A percentile compares a stretch with the other conserved stretches of the same genome.
Conservation (phyloP, 2,113 vertebrate genomes). For the Copsychus sechellarum region DNA sequence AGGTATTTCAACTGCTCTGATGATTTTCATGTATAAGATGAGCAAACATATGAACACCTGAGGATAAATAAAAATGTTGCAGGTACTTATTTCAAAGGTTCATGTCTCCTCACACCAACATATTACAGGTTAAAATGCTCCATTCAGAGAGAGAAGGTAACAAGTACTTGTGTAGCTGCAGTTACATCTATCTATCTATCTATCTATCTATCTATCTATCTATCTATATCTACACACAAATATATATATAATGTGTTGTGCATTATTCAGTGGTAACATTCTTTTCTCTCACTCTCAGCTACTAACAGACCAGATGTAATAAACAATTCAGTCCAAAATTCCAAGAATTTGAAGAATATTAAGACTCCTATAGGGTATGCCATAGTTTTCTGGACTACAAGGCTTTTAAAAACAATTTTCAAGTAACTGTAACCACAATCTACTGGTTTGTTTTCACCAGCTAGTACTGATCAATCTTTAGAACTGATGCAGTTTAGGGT, state of each 20-base stretch:
- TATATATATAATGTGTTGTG: background rate
- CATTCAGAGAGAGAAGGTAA: background rate
- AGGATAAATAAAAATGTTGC: background rate
- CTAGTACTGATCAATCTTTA: background rate
- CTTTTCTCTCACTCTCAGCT: background rate
- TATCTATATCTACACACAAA: no score
- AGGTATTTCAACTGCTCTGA: background rate
- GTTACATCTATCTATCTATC: no score
- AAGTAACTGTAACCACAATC: background rate
- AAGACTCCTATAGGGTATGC: background rate
- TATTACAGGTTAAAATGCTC: background rate
- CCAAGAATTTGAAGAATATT: background rate
- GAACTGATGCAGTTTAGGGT: background rate
- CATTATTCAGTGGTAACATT: background rate
- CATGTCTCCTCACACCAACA: background rate
- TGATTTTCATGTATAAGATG: background rate
- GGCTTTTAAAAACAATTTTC: background rate
- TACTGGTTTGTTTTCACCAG: background rate
- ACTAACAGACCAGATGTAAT: background rate
- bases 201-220: no score
- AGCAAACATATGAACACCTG: background rate
- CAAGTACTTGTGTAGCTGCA: background rate
- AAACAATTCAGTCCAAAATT: background rate
- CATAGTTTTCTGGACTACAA: background rate
- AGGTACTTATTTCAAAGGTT: background rate